Conservation (phyloP, 2,797 vertebrate species). For the Gorsachius magnificus region DNA sequence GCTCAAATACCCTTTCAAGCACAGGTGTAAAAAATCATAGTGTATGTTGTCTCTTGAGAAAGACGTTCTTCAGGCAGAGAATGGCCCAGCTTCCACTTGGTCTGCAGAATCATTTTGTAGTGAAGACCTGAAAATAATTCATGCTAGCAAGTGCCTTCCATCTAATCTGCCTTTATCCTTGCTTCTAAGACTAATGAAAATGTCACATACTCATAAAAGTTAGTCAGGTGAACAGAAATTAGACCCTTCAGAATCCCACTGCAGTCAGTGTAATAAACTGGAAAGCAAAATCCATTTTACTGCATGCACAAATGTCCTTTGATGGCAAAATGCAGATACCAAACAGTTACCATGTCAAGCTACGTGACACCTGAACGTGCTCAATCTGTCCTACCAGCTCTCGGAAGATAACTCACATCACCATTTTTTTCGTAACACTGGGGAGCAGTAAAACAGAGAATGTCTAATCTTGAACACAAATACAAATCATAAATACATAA, state of each 20-base stretch:
- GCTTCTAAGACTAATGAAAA: not conserved
- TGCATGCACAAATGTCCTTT: accelerated
- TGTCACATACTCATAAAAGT: not conserved
- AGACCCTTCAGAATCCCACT: not conserved
- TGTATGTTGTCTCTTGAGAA: not conserved
- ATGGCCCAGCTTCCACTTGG: not conserved
- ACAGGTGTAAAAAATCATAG: not conserved
- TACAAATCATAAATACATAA: not conserved
- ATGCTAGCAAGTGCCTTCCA: not conserved
- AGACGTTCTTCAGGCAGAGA: not conserved
- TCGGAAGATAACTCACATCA: not conserved
- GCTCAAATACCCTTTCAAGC: not conserved
- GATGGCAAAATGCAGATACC: not conserved
- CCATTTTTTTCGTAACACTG: not conserved
- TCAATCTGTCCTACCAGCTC: not conserved
- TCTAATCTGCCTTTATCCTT: not conserved
- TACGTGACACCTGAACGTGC: accelerated
- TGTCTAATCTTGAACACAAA: not conserved
- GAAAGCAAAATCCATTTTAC: not conserved
- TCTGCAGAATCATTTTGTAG: not conserved
- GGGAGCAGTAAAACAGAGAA: not conserved
- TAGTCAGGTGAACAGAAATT: not conserved
- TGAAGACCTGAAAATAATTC: not conserved
- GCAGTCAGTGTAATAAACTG: not conserved
- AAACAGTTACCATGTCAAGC: not conserved